phyloP scores from a whole-genome alignment of 2,888 invertebrate species.

The Invenusta paracnida region DNA sequence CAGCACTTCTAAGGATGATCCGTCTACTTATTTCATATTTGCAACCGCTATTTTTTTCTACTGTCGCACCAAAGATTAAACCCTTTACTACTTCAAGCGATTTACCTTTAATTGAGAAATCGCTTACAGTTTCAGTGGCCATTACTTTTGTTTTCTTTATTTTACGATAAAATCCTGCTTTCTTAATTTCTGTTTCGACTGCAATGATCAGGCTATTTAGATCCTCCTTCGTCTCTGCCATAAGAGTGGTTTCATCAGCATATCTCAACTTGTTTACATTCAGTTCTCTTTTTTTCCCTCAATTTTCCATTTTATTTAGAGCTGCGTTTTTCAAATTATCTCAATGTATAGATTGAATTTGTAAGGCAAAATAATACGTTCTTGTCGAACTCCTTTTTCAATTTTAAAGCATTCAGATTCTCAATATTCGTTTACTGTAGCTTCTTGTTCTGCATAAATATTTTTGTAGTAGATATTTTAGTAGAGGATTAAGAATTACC shows the following conservation, averaged over 20 bases:
- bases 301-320: no score
- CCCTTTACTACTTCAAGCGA: not conserved
- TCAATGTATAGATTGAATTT: not conserved
- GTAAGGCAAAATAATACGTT: not conserved
- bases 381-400: not conserved
- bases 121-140: not conserved
- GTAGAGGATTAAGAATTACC: not conserved
- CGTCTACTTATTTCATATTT: no score
- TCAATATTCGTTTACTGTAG: not conserved
- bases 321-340: no score
- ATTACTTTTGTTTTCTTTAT: not conserved
- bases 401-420: not conserved
- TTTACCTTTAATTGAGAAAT: not conserved
- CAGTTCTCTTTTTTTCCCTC: not conserved
- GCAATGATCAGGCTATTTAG: not conserved
- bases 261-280: not conserved
- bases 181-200: not conserved
- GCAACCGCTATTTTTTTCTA: no score
- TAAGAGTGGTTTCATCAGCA: not conserved
- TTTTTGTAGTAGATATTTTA: not conserved
- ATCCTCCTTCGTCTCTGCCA: not conserved
- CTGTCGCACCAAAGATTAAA: no score
- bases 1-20: no score
- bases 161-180: not conserved
- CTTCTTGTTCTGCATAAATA: not conserved